A percentile compares a stretch with the other conserved stretches of the same genome.
phyloP scores from a whole-genome alignment of 1,140 invertebrate species.

The Goniozus legneri region DNA sequence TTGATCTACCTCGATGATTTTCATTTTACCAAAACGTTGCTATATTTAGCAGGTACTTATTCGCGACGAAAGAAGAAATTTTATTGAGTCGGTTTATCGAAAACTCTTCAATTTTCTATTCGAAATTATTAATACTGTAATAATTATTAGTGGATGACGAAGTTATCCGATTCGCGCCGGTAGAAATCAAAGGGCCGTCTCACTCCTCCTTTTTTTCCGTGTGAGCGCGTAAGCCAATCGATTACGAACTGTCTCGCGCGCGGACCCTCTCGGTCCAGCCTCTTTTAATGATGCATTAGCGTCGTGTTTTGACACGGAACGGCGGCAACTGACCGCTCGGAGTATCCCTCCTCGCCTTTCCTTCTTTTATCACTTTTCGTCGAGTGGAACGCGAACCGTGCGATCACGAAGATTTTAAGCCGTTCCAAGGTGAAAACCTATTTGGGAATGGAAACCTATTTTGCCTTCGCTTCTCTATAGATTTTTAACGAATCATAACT shows the following conservation, averaged over 20 bases:
- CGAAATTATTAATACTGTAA: conserved; percentile 4
- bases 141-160: conserved; percentile 10
- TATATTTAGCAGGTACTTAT: too few species aligned
- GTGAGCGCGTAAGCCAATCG: conserved; percentile 27
- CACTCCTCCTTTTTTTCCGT: conserved; percentile 5
- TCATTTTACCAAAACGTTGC: too few species aligned
- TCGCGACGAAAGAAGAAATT: too few species aligned
- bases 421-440: too few species aligned
- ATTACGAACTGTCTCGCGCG: conserved; percentile 25
- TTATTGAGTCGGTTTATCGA: too few species aligned
- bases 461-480: too few species aligned
- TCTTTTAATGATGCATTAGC: conserved; percentile 39
- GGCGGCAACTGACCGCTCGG: conserved; percentile 23
- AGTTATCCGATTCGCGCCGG: background rate
- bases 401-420: too few species aligned
- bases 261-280: too few species aligned
- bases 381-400: too few species aligned
- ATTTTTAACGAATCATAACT: too few species aligned
- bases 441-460: too few species aligned
- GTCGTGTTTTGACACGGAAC: conserved; percentile 37
- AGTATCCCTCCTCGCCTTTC: conserved; percentile 18
- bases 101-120: conserved; percentile 5
- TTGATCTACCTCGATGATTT: too few species aligned
- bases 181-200: background rate
- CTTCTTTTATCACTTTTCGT: conserved; percentile 15